These are phyloP conservation scores for Eupeodes luniger DNA, from an alignment of 2,888 invertebrate genomes.

Conservation along the genomic window DNA sequence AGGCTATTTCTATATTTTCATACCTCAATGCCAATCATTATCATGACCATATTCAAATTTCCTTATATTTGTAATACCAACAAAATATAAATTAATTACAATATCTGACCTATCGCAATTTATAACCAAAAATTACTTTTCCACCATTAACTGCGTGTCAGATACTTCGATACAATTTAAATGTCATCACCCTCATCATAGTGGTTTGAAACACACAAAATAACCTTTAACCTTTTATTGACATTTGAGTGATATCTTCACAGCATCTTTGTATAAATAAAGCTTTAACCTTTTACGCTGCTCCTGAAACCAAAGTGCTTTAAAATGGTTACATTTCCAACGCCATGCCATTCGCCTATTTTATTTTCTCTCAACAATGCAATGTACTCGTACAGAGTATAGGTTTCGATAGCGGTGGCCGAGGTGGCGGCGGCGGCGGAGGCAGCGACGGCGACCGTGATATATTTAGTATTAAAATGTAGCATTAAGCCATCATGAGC, in stretches of 20 bases:
- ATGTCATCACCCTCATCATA: constrained; percentile 5
- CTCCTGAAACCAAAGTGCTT: not conserved
- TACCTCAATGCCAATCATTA: too few species aligned
- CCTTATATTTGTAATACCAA: too few species aligned
- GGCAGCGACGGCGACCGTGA: not conserved
- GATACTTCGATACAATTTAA: constrained; percentile 9
- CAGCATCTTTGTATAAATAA: constrained; percentile 26
- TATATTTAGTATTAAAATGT: not conserved
- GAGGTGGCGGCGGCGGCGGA: too few species aligned
- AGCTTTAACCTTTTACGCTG: constrained; percentile 26
- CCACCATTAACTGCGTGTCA: not conserved
- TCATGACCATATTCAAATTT: too few species aligned
- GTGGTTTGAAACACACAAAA: constrained; percentile 17
- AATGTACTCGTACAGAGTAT: not conserved
- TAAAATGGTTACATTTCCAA: constrained; percentile 20
- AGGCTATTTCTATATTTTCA: too few species aligned
- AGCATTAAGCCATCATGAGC: constrained; percentile 18
- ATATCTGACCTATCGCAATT: too few species aligned
- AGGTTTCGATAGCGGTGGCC: not conserved
- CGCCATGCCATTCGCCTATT: not conserved
- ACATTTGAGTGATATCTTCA: constrained; percentile 38
- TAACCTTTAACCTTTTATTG: constrained; percentile 34
- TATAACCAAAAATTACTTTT: constrained; percentile 7
- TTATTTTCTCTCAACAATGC: constrained; percentile 2
- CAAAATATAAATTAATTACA: too few species aligned